Conservation (phyloP, 2,888 invertebrate species). For the Pristionchus exspectatus region DNA sequence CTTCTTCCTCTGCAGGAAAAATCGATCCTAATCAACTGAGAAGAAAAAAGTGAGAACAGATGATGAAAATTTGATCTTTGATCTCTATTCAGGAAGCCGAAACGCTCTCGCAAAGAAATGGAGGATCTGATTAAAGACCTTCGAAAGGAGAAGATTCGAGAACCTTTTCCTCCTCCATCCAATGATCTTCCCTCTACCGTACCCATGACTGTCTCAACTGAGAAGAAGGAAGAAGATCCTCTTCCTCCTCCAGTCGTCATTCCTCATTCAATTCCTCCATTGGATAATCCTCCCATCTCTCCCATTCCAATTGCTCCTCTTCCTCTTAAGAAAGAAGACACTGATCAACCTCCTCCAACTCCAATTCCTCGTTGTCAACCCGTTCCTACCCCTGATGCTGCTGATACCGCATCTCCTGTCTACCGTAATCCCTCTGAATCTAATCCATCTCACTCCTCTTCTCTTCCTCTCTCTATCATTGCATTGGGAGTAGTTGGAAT, state of each 20-base stretch:
- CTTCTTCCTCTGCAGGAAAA: neutral
- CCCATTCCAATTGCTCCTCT: neutral
- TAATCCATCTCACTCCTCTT: neutral
- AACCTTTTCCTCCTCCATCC: conserved; percentile 3
- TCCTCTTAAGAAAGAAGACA: neutral
- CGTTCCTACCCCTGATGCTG: neutral
- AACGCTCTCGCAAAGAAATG: conserved; percentile 37
- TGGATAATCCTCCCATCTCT: neutral
- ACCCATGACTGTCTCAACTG: neutral
- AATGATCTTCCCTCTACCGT: neutral
- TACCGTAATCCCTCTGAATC: conserved; percentile 1
- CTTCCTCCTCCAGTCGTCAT: neutral
- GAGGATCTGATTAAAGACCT: conserved; percentile 8
- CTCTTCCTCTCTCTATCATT: neutral
- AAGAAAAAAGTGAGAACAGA: neutral
- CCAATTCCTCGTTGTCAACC: conserved; percentile 31
- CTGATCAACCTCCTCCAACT: neutral
- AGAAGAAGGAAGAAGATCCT: neutral
- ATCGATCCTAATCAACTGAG: conserved; percentile 25
- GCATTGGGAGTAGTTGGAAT: conserved; percentile 3
- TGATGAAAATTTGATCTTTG: neutral
- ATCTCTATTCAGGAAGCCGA: neutral
- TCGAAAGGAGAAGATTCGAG: conserved; percentile 6
- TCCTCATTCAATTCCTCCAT: neutral
- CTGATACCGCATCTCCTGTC: neutral